Evolutionary conservation across 2,888 invertebrate genomes (phyloP).

Genomic region (Agrotis clavis): DNA sequence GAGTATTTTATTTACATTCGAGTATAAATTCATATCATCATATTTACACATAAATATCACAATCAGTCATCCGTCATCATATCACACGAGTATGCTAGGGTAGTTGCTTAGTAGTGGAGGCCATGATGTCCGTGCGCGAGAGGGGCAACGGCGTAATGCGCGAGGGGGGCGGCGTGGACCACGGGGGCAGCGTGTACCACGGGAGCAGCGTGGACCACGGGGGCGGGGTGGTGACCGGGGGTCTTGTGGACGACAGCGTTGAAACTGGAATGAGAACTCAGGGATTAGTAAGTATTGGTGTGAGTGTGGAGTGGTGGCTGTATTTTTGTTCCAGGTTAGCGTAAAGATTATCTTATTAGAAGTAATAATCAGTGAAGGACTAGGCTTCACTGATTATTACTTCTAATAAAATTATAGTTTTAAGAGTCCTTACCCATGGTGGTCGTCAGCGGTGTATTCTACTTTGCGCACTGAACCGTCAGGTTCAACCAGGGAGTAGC

Average conservation of each 20-base stretch:
- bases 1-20: constrained; percentile 88
- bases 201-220: constrained; percentile 81
- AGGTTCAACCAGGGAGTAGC: constrained; percentile 92
- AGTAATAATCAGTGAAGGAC: no score
- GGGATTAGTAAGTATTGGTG: not conserved
- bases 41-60: constrained; percentile 91
- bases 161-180: constrained; percentile 79
- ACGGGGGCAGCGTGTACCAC: constrained; percentile 81
- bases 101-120: constrained; percentile 82
- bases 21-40: constrained; percentile 83
- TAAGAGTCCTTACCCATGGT: constrained; percentile 87
- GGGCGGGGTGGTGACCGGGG: constrained; percentile 87
- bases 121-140: constrained; percentile 86
- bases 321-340: not conserved
- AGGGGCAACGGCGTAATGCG: constrained; percentile 75
- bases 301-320: not conserved
- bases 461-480: constrained; percentile 92
- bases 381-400: not conserved
- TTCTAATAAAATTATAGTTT: no score
- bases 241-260: constrained; percentile 91
- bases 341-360: no score
- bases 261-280: constrained; percentile 79
- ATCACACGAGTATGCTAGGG: constrained; percentile 77
- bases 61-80: constrained; percentile 86
- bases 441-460: constrained; percentile 92